Evolutionary conservation across 2,113 vertebrate species (phyloP).

Genomic region (Gasterosteus aculeatus): DNA sequence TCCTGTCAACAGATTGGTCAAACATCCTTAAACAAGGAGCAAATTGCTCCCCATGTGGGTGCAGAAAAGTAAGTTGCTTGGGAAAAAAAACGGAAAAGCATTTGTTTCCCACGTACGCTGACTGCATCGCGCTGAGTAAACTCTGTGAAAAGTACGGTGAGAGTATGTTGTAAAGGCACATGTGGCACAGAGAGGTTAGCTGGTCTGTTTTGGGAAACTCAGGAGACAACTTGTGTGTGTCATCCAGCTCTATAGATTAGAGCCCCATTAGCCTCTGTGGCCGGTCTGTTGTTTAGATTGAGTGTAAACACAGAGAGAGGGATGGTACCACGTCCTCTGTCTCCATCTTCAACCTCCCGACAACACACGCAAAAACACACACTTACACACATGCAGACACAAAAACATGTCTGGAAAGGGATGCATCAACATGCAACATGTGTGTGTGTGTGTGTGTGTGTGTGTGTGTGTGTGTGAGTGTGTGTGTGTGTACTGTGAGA

Average conservation of each 20-base stretch:
- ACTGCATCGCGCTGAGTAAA: neutral
- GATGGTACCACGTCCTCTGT: constrained; percentile 67
- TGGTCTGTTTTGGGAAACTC: constrained; percentile 50
- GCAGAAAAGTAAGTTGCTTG: constrained; percentile 19
- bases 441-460: constrained; percentile 33
- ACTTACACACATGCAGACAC: constrained; percentile 12
- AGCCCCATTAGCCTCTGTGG: constrained; percentile 80
- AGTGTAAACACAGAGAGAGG: constrained; percentile 78
- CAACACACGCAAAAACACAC: constrained; percentile 48
- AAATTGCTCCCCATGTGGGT: constrained; percentile 35
- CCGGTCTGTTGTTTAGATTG: constrained; percentile 78
- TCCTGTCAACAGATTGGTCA: constrained; percentile 12
- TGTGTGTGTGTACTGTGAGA: constrained; percentile 54
- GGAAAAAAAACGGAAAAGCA: constrained; percentile 1
- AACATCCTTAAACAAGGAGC: constrained; percentile 12
- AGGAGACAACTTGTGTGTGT: constrained; percentile 73
- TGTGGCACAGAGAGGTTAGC: constrained; percentile 45
- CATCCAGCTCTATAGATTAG: constrained; percentile 80
- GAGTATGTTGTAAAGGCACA: constrained; percentile 43
- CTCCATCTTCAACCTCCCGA: constrained; percentile 64
- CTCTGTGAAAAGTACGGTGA: neutral
- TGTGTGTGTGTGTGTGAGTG: constrained; percentile 33
- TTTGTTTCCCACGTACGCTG: neutral
- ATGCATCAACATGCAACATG: constrained; percentile 36
- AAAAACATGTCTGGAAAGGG: constrained; percentile 50